phyloP scores from a whole-genome alignment of 2,797 vertebrate genomes.

The Halcyon leucocephala region DNA sequence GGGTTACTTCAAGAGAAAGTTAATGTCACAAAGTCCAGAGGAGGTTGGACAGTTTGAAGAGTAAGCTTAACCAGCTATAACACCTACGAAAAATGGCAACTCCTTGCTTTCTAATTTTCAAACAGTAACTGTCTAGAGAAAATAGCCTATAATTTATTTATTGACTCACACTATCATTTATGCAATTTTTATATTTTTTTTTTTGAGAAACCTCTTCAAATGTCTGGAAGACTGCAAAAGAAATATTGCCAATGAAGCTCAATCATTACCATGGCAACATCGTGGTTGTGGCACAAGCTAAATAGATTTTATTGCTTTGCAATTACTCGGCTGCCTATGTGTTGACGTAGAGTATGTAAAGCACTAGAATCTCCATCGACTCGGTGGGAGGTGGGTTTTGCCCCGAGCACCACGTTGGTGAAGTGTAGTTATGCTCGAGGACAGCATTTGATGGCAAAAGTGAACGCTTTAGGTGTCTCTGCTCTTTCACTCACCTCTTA shows the following conservation, averaged over 20 bases:
- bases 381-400: background rate
- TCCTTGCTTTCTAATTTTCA: background rate
- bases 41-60: background rate
- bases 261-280: background rate
- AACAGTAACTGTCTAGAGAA: background rate
- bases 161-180: background rate
- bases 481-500: background rate
- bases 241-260: background rate
- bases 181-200: background rate
- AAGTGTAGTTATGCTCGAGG: background rate
- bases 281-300: background rate
- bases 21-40: background rate
- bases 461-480: background rate
- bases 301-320: background rate
- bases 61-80: background rate
- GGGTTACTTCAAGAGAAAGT: background rate
- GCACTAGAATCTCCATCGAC: background rate
- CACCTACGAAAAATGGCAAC: background rate
- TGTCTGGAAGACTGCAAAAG: background rate
- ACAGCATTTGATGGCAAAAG: background rate
- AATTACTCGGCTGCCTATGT: background rate
- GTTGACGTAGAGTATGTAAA: fast-evolving
- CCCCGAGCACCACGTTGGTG: background rate
- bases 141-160: background rate
- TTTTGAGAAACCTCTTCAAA: background rate